Percentiles rank a stretch among this genome's conserved stretches.
phyloP scores from a whole-genome alignment of 2,113 vertebrate species.

The Hippocampus barbouri region DNA sequence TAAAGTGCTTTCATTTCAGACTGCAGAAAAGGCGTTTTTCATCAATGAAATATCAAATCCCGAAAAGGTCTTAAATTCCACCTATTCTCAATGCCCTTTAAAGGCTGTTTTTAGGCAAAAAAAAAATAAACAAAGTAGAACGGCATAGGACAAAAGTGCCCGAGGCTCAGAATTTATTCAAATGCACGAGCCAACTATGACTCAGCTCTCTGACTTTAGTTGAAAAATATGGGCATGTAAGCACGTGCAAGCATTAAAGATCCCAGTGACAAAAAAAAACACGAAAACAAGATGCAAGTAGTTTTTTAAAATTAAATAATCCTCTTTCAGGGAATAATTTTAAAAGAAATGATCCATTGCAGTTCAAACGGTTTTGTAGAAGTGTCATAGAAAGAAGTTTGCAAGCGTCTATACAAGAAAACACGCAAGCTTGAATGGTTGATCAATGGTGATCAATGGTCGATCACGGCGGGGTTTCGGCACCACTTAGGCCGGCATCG shows the following conservation, averaged over 20 bases:
- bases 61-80: background rate
- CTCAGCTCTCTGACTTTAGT: background rate
- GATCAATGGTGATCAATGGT: slow-evolving; percentile 33
- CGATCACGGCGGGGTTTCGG: background rate
- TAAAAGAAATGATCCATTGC: no score
- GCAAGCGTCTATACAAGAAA: no score
- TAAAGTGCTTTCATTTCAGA: background rate
- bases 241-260: background rate
- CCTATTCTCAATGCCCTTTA: background rate
- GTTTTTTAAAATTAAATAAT: no score
- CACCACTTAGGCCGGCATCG: slow-evolving; percentile 38
- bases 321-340: no score
- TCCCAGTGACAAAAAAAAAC: no score
- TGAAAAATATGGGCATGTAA: background rate
- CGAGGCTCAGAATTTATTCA: background rate
- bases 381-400: no score
- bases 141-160: background rate
- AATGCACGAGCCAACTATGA: background rate
- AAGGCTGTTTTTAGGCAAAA: background rate
- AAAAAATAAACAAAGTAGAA: no score
- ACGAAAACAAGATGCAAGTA: no score
- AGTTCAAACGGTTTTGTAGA: no score
- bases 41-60: background rate
- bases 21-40: background rate
- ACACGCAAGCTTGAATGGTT: no score